Percentiles rank a stretch among this genome's conserved stretches.
These are phyloP conservation scores for Chloroclystis v-ata DNA, from an alignment of 2,888 invertebrate species.

Conservation along the genomic window DNA sequence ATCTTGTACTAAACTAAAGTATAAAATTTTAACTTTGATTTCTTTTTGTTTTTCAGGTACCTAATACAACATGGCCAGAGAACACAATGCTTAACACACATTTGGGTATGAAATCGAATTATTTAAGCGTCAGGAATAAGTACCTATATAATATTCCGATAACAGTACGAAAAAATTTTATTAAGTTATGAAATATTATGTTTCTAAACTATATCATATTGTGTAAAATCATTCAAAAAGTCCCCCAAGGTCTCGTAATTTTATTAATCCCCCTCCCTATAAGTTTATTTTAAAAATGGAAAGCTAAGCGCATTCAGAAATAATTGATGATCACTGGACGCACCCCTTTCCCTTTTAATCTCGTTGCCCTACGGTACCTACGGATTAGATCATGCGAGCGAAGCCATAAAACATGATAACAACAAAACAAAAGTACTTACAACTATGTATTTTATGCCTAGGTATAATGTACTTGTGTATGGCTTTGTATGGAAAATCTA, in stretches of 20 bases:
- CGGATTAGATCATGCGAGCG: constrained; percentile 23
- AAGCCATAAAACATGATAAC: constrained; percentile 12
- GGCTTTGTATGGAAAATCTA: too few relatives aligned
- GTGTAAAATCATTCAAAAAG: constrained; percentile 11
- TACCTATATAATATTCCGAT: too few relatives aligned
- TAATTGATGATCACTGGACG: constrained; percentile 63
- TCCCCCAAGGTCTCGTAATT: constrained; percentile 47
- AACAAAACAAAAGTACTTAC: neutral
- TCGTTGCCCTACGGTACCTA: constrained; percentile 35
- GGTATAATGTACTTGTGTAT: too few relatives aligned
- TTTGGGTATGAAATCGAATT: too few relatives aligned
- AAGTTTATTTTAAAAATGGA: constrained; percentile 73
- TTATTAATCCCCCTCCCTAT: constrained; percentile 55
- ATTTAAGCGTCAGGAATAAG: too few relatives aligned
- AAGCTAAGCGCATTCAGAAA: constrained; percentile 52
- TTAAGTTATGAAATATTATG: neutral
- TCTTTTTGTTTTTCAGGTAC: constrained; percentile 43
- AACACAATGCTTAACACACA: too few relatives aligned
- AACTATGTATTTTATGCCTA: neutral
- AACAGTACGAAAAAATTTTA: too few relatives aligned
- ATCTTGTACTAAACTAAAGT: too few relatives aligned
- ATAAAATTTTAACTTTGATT: constrained; percentile 13
- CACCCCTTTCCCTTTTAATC: constrained; percentile 67
- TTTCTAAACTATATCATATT: constrained; percentile 10
- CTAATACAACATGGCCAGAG: too few relatives aligned